These are phyloP conservation scores for Aurelia sp. DNA, from an alignment of 30 jellyfish, hydroid and myxozoan species.

Conservation along the genomic window DNA sequence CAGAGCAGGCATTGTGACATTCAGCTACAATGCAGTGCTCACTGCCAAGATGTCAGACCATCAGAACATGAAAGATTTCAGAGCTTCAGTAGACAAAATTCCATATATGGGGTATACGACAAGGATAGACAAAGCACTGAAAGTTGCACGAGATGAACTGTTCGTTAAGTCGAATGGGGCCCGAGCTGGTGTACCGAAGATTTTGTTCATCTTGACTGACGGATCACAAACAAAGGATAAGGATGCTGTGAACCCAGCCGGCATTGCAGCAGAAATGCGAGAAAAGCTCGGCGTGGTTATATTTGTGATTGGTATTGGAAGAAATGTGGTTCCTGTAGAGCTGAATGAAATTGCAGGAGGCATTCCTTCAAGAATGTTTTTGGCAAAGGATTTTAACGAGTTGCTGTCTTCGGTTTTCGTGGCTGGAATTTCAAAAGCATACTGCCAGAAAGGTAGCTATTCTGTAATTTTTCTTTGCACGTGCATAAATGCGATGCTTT, in stretches of 20 bases:
- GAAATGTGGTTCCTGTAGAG: conserved; percentile 34
- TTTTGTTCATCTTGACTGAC: conserved; percentile 71
- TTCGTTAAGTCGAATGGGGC: conserved; percentile 67
- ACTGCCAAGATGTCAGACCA: conserved; percentile 65
- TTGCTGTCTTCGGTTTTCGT: conserved; percentile 57
- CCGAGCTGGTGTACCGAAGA: conserved; percentile 72
- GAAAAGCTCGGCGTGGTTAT: conserved; percentile 31
- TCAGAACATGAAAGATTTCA: conserved; percentile 24
- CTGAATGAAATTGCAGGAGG: conserved; percentile 66
- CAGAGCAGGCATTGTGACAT: conserved; percentile 71
- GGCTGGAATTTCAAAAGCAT: conserved; percentile 26
- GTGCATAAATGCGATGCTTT: no score
- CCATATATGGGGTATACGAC: conserved; percentile 80
- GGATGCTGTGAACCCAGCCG: conserved; percentile 84
- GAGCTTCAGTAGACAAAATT: conserved; percentile 56
- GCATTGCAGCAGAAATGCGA: conserved; percentile 64
- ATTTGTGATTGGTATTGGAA: conserved; percentile 78
- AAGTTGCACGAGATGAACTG: conserved; percentile 59
- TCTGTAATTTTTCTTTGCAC: no score
- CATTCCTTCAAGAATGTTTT: conserved; percentile 31
- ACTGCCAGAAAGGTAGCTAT: conserved; percentile 44
- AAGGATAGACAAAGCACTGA: conserved; percentile 77
- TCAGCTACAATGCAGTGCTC: conserved; percentile 75
- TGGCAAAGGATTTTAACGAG: conserved; percentile 63
- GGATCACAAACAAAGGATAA: conserved; percentile 80